phyloP scores from a whole-genome alignment of 2,113 vertebrate species.

The Hassar affinis region DNA sequence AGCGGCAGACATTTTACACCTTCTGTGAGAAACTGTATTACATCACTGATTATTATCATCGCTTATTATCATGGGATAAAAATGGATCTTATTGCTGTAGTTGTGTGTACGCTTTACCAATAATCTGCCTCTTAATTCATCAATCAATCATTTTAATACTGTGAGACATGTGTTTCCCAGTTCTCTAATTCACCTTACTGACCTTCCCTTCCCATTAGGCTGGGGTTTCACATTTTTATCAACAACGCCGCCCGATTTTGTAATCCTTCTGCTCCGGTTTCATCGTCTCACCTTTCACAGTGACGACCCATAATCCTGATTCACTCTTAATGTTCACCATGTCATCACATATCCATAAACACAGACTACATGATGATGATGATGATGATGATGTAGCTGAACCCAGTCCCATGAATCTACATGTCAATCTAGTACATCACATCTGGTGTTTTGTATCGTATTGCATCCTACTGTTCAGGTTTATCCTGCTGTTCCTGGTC shows the following conservation, averaged over 20 bases:
- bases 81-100: neutral
- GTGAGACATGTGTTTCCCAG: neutral
- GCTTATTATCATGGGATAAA: neutral
- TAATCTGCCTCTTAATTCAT: neutral
- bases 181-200: neutral
- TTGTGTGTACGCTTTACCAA: neutral
- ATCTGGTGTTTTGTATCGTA: neutral
- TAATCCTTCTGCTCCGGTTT: neutral
- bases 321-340: neutral
- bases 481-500: too few relatives aligned
- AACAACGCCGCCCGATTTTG: neutral
- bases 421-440: neutral
- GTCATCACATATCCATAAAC: neutral
- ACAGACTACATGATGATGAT: neutral
- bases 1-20: neutral
- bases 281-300: neutral
- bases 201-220: neutral
- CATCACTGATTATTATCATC: neutral
- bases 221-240: neutral
- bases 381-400: neutral
- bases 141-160: neutral
- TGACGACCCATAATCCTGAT: neutral
- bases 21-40: neutral
- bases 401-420: neutral
- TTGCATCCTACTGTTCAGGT: too few relatives aligned